Base-by-base conservation (phyloP, 2,888 invertebrate species). In the Scelioninae gen. 1 region DNA sequence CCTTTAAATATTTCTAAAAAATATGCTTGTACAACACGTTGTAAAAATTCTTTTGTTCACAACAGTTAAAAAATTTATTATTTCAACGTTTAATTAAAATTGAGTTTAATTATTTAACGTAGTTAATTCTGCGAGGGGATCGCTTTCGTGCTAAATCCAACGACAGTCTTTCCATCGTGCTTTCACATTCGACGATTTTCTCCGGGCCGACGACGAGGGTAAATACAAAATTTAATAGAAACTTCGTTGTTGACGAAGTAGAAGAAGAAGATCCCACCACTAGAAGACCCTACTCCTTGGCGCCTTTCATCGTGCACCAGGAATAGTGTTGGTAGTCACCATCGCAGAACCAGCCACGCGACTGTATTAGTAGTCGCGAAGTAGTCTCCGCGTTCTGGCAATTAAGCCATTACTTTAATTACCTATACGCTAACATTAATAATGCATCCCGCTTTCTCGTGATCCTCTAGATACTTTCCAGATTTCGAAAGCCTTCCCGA, bases 171-270 rank as follows among this genome's bases (percentile, higher is more conserved):
- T 58, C 74, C 78, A n/a, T 63, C 81, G 55, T 56, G 81, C 69
- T 79, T 75, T 84, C 82, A 78, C 83, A 81, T 84, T 77, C 72
- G 83, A 85, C 84, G 86, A 85, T 87, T 86, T 87, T 86, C 84
- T 77, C 75, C 82, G 82, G 80, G 62, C 58, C 81, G 82, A 34
- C 84, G 83, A 84, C 83, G 80, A 85, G 85, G 82, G 87, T 86
- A 88, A 88, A 88, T 87, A 87, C 87, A 81, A 87, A 88, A 87
- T 87, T 88, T 86, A 87, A 88, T 88, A 87, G 87, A 87, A 87
- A 87, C 87, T 88, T 87, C 56, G 85, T 86, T 87, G 87, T 87
- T 87, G 86, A 86, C 86, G 87, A 85, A 86, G 79, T 81, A 83
- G 86, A 83, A 85, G 77, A 85, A 82, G 76, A 75, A 79, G 83